These are phyloP conservation scores for Diplodus puntazzo DNA, from an alignment of 2,797 vertebrate species.

Conservation along the genomic window DNA sequence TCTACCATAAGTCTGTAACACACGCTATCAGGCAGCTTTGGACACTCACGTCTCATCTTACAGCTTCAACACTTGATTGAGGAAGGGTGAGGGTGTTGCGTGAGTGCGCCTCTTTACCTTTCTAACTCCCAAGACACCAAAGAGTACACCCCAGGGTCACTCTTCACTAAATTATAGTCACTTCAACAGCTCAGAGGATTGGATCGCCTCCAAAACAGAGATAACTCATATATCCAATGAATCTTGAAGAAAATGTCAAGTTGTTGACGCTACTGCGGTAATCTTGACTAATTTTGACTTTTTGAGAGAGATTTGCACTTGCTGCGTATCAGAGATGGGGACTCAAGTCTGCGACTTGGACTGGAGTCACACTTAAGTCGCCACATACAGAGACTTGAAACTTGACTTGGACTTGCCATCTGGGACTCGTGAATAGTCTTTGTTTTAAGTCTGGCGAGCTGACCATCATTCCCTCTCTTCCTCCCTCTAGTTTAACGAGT, in stretches of 20 bases:
- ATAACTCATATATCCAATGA: neutral
- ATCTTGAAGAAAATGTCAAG: slow-evolving; percentile 44
- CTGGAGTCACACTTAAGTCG: too few relatives aligned
- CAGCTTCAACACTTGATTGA: slow-evolving; percentile 34
- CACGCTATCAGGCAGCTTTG: slow-evolving; percentile 36
- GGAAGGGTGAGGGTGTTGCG: neutral
- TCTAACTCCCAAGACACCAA: slow-evolving; percentile 24
- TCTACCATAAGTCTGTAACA: slow-evolving; percentile 37
- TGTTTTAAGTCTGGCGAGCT: too few relatives aligned
- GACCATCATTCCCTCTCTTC: too few relatives aligned
- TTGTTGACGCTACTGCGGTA: slow-evolving; percentile 29
- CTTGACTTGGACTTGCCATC: too few relatives aligned
- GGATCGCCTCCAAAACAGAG: neutral
- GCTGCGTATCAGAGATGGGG: too few relatives aligned
- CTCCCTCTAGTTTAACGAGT: too few relatives aligned
- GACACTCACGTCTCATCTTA: slow-evolving; percentile 40
- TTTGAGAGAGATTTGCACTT: too few relatives aligned
- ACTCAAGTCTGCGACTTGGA: too few relatives aligned
- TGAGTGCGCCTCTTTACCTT: slow-evolving; percentile 25
- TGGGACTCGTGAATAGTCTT: too few relatives aligned
- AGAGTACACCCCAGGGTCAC: slow-evolving; percentile 18
- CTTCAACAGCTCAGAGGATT: slow-evolving; percentile 15
- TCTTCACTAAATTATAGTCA: slow-evolving; percentile 28
- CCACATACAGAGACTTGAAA: too few relatives aligned
- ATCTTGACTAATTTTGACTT: neutral